Percentiles rank a stretch among this genome's conserved stretches.
These are phyloP conservation scores for Hiodon tergisus DNA, from an alignment of 2,113 vertebrate species.

Conservation along the genomic window DNA sequence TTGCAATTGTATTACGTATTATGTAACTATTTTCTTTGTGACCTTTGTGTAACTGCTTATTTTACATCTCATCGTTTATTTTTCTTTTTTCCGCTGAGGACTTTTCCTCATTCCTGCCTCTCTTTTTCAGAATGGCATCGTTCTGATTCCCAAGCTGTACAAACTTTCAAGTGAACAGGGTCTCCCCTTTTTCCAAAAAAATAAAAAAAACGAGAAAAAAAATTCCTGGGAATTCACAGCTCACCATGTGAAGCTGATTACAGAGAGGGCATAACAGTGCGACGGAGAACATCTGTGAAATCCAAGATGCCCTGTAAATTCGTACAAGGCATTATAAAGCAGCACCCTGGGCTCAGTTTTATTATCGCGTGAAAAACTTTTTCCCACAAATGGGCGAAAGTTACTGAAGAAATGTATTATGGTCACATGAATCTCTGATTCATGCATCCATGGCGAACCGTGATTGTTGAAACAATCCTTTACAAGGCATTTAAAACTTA, in stretches of 20 bases:
- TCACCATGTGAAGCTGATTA: slow-evolving; percentile 31
- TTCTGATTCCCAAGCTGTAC: slow-evolving; percentile 73
- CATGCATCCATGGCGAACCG: not conserved
- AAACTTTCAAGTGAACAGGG: not conserved
- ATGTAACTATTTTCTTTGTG: not conserved
- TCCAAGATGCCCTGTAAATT: not conserved
- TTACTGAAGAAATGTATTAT: not conserved
- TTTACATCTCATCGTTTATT: not conserved
- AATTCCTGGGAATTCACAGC: slow-evolving; percentile 23
- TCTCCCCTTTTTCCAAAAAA: not conserved
- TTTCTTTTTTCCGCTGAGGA: not conserved
- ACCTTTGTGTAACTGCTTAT: not conserved
- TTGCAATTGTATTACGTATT: not conserved
- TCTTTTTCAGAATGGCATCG: slow-evolving; percentile 63
- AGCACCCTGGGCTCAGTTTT: not conserved
- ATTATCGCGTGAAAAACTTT: not conserved
- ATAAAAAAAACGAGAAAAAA: not conserved
- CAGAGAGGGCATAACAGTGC: slow-evolving; percentile 24
- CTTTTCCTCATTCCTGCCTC: slow-evolving; percentile 9
- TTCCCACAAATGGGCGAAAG: not conserved
- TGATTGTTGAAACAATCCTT: too few species aligned
- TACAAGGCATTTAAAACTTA: too few species aligned
- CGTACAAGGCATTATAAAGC: not conserved
- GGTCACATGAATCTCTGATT: not conserved
- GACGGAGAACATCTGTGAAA: slow-evolving; percentile 23